These are phyloP conservation scores for Lycia hirtaria DNA, from an alignment of 2,888 invertebrate species.

Conservation along the genomic window DNA sequence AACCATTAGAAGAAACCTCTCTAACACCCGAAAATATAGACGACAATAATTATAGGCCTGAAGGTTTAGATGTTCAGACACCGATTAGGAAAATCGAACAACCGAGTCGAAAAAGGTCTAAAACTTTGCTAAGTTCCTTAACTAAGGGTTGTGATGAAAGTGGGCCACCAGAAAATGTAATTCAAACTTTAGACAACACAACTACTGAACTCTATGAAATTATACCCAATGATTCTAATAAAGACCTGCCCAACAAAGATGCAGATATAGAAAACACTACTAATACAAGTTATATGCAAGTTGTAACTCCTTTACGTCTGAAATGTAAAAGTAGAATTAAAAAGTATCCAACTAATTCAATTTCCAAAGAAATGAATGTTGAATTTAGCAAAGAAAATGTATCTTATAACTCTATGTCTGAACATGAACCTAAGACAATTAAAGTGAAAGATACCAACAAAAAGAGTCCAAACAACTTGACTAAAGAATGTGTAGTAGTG, in stretches of 20 bases:
- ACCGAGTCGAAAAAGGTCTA: constrained; percentile 63
- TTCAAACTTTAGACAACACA: not conserved
- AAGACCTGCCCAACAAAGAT: constrained; percentile 1
- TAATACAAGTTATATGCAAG: not conserved
- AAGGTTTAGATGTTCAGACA: constrained; percentile 45
- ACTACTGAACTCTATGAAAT: not conserved
- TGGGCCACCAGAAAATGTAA: constrained; percentile 1
- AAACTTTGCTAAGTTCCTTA: constrained; percentile 51
- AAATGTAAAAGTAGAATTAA: constrained; percentile 21
- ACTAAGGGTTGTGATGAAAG: constrained; percentile 39
- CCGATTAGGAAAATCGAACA: constrained; percentile 57
- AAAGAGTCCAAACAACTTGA: constrained; percentile 69
- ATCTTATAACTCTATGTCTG: constrained; percentile 3
- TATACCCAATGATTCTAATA: constrained; percentile 3
- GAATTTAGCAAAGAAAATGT: constrained; percentile 25
- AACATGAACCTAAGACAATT: constrained; percentile 8
- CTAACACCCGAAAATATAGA: constrained; percentile 25
- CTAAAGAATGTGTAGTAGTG: constrained; percentile 77
- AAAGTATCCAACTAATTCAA: constrained; percentile 17
- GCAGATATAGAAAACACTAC: constrained; percentile 4
- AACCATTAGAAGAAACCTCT: constrained; percentile 43
- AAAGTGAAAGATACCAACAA: constrained; percentile 38
- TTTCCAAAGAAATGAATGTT: not conserved
- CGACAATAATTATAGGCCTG: constrained; percentile 14
- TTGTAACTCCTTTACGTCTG: constrained; percentile 17